Evolutionary conservation across 1,140 invertebrate genomes (phyloP).

Genomic region (Archivesica marissinica): DNA sequence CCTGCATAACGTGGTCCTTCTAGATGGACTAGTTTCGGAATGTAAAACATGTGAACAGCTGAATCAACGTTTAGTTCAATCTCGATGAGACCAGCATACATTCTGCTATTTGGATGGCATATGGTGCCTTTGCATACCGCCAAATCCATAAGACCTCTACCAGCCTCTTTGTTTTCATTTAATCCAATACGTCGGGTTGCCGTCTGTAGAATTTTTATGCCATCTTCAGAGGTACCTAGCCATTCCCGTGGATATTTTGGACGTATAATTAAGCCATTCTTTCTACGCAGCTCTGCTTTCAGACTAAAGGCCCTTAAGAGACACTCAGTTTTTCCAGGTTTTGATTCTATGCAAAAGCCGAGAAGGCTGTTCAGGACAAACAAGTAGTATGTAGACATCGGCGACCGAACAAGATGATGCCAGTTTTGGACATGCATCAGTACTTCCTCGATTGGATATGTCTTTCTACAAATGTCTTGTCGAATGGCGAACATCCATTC

Average conservation of each 20-base stretch:
- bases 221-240: conserved; percentile 54
- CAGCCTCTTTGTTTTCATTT: conserved; percentile 11
- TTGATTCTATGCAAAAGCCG: conserved; percentile 23
- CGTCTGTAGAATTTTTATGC: conserved; percentile 49
- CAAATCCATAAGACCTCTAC: background rate
- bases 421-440: conserved; percentile 47
- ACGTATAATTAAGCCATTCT: conserved; percentile 37
- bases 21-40: conserved; percentile 61
- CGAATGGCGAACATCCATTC: conserved; percentile 60
- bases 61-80: conserved; percentile 59
- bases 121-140: conserved; percentile 67
- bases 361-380: conserved; percentile 56
- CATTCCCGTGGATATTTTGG: conserved; percentile 66
- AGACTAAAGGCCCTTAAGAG: conserved; percentile 37
- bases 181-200: background rate
- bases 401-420: conserved; percentile 26
- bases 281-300: conserved; percentile 51
- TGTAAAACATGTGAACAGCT: conserved; percentile 65
- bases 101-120: conserved; percentile 59
- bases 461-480: conserved; percentile 19
- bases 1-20: conserved; percentile 48
- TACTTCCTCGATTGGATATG: conserved; percentile 39
- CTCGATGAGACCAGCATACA: conserved; percentile 57
- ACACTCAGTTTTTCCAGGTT: conserved; percentile 7
- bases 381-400: conserved; percentile 42